Percentiles rank a stretch among this genome's conserved stretches.
Conservation (phyloP, 2,113 vertebrate species). For the Cyphomyrus plagiostoma region DNA sequence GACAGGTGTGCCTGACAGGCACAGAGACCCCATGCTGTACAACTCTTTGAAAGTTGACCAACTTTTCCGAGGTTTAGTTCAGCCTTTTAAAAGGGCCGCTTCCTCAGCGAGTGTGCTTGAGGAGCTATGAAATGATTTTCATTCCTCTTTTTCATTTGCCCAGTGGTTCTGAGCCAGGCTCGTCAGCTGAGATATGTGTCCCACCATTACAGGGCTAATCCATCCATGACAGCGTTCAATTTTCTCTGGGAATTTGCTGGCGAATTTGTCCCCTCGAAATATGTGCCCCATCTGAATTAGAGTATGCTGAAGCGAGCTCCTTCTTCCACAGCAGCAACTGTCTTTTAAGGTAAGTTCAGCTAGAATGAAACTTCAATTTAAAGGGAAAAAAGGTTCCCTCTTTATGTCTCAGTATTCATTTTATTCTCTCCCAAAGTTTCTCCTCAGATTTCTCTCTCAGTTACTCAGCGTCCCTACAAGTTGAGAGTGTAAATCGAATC, state of each 20-base stretch:
- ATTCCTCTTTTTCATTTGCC: constrained; percentile 86
- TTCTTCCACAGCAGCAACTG: constrained; percentile 64
- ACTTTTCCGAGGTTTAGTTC: background rate
- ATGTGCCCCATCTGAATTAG: constrained; percentile 78
- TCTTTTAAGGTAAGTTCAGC: constrained; percentile 67
- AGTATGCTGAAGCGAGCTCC: constrained; percentile 71
- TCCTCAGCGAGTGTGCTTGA: constrained; percentile 75
- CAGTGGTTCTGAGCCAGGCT: constrained; percentile 78
- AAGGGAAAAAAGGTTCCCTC: constrained; percentile 27
- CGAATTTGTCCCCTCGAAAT: constrained; percentile 72
- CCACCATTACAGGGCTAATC: constrained; percentile 96
- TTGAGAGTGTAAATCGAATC: constrained; percentile 17
- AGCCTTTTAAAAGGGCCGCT: constrained; percentile 36
- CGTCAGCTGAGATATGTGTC: constrained; percentile 88
- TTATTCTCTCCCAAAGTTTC: background rate
- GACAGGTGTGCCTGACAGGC: background rate
- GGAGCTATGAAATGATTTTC: constrained; percentile 99
- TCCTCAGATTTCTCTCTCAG: background rate
- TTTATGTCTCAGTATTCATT: constrained; percentile 20
- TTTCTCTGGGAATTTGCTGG: constrained; percentile 90
- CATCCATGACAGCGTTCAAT: constrained; percentile 99
- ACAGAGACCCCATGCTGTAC: background rate
- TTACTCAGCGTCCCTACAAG: background rate
- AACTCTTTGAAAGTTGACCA: constrained; percentile 22
- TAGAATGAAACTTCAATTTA: constrained; percentile 67